Evolutionary conservation across 2,888 invertebrate genomes (phyloP).

Genomic region (Polydrusus tereticollis): DNA sequence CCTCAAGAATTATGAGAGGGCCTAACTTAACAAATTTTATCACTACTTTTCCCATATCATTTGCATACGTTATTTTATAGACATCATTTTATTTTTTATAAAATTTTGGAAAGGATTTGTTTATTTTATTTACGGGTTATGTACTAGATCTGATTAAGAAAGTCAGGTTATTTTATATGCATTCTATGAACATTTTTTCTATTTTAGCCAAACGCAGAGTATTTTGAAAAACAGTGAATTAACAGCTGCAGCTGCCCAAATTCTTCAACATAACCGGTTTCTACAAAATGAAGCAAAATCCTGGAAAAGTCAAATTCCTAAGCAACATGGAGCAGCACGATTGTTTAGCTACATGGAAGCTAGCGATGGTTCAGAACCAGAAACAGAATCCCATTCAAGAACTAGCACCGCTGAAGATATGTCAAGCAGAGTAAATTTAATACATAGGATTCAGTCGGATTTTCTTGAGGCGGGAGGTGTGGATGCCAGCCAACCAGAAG

Average conservation of each 20-base stretch:
- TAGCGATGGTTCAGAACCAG: conserved; percentile 77
- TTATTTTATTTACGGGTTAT: too few relatives aligned
- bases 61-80: too few relatives aligned
- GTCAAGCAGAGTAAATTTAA: conserved; percentile 60
- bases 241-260: conserved; percentile 61
- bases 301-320: conserved; percentile 62
- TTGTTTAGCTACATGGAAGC: conserved; percentile 83
- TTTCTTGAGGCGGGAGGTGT: conserved; percentile 76
- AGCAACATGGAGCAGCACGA: conserved; percentile 75
- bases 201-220: conserved; percentile 46
- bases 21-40: too few relatives aligned
- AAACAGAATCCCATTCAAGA: conserved; percentile 62
- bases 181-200: background rate
- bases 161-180: background rate
- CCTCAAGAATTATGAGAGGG: too few relatives aligned
- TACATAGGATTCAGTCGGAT: conserved; percentile 69
- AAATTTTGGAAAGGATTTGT: too few relatives aligned
- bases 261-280: conserved; percentile 64
- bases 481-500: conserved; percentile 63
- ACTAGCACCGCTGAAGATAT: conserved; percentile 65
- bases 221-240: conserved; percentile 60
- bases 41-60: too few relatives aligned
- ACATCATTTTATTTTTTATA: too few relatives aligned
- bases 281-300: conserved; percentile 62
- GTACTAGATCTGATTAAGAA: too few relatives aligned